Conservation (phyloP, 2,113 vertebrate species). For the Dunckerocampus dactyliophorus region DNA sequence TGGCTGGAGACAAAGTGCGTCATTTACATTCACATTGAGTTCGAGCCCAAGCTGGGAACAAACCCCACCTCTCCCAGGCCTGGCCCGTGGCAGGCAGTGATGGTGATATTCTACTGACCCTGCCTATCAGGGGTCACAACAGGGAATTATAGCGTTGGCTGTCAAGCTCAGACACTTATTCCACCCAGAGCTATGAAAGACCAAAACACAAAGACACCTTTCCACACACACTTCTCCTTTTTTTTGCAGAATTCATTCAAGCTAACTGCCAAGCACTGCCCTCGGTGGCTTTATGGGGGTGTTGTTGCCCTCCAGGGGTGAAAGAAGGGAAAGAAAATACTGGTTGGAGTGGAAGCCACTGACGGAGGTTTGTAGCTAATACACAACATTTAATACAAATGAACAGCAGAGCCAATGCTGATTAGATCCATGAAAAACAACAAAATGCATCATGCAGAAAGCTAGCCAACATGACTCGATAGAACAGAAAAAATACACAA, state of each 20-base stretch:
- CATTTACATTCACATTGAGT: conserved; percentile 60
- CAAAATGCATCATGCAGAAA: no score
- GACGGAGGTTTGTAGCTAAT: no score
- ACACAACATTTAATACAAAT: no score
- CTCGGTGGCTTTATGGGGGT: conserved; percentile 34
- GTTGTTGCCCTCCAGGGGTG: conserved; percentile 54
- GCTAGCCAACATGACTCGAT: no score
- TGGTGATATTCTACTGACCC: conserved; percentile 63
- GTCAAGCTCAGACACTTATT: conserved; percentile 60
- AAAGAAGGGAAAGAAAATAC: conserved; percentile 43
- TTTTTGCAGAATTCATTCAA: conserved; percentile 3
- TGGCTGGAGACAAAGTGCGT: conserved; percentile 48
- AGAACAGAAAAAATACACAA: no score
- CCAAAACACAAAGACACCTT: conserved; percentile 10
- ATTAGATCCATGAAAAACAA: no score
- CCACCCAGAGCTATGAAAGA: conserved; percentile 51
- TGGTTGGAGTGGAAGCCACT: conserved; percentile 23
- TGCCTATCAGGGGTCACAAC: conserved; percentile 54
- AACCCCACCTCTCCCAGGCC: conserved; percentile 40
- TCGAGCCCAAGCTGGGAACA: conserved; percentile 23
- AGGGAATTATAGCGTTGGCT: conserved; percentile 57
- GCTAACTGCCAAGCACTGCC: conserved; percentile 19
- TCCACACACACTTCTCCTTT: background rate
- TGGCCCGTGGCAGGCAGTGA: conserved; percentile 46
- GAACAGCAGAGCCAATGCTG: no score